Evolutionary conservation across 2,113 vertebrate species (phyloP).

Genomic region (Neopipo cinnamomea): DNA sequence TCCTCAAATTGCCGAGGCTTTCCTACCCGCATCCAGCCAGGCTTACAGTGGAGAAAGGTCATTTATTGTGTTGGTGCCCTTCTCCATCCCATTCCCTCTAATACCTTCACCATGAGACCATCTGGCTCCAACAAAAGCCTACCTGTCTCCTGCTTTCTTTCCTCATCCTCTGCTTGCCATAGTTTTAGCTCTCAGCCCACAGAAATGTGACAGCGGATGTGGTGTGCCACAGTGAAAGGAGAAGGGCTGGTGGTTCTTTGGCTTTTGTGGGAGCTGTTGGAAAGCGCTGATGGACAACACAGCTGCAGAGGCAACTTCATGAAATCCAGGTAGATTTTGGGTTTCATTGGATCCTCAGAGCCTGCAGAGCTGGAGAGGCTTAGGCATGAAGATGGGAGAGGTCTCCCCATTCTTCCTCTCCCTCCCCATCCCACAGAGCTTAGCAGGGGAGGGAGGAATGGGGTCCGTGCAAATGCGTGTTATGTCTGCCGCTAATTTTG

Average conservation of each 20-base stretch:
- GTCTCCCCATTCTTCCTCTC: not conserved
- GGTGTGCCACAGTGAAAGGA: not conserved
- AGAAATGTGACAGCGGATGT: accelerated
- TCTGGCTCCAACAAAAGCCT: not conserved
- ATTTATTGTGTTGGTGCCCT: not conserved
- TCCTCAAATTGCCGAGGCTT: not conserved
- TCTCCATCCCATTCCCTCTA: not conserved
- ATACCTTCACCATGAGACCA: not conserved
- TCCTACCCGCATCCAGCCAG: not conserved
- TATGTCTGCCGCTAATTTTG: conserved; percentile 51
- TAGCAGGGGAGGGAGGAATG: not conserved
- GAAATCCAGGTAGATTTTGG: not conserved
- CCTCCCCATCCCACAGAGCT: not conserved
- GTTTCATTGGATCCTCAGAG: accelerated
- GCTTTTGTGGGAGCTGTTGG: not conserved
- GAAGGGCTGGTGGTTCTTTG: not conserved
- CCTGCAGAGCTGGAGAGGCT: not conserved
- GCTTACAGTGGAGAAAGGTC: not conserved
- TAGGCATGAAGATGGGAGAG: not conserved
- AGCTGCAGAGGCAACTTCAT: not conserved
- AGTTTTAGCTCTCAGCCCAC: not conserved
- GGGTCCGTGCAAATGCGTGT: not conserved
- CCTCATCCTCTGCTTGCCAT: not conserved
- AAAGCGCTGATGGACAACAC: accelerated
- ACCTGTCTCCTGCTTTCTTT: not conserved